Conservation (phyloP, 1,140 invertebrate genomes). For the Formica exsecta region DNA sequence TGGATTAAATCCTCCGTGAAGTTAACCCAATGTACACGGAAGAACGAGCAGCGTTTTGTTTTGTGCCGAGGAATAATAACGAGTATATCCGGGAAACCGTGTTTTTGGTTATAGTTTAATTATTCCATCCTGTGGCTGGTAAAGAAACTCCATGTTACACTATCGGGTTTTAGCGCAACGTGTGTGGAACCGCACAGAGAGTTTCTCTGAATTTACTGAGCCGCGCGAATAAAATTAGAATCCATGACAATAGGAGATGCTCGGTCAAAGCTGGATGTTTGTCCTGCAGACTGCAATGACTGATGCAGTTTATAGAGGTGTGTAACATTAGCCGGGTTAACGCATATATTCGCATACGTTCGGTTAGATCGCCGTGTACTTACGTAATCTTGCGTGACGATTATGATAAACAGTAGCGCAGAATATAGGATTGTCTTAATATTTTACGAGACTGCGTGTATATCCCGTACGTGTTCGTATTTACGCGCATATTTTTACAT, state of each 20-base stretch:
- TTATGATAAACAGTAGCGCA: slow-evolving; percentile 68
- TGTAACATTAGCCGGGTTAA: slow-evolving; percentile 78
- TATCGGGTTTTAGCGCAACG: background rate
- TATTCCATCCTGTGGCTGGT: slow-evolving; percentile 25
- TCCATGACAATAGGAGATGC: slow-evolving; percentile 63
- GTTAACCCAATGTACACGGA: slow-evolving; percentile 40
- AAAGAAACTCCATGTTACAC: slow-evolving; percentile 47
- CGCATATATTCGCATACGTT: slow-evolving; percentile 77
- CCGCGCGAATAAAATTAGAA: slow-evolving; percentile 62
- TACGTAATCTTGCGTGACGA: slow-evolving; percentile 74
- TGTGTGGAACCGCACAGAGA: background rate
- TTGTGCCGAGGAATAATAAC: slow-evolving; percentile 46
- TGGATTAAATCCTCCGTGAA: slow-evolving; percentile 69
- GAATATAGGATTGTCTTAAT: slow-evolving; percentile 68
- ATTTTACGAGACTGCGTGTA: background rate
- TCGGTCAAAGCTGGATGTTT: slow-evolving; percentile 80
- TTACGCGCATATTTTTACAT: slow-evolving; percentile 18
- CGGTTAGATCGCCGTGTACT: slow-evolving; percentile 55
- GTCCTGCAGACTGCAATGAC: slow-evolving; percentile 74
- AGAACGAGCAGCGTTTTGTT: slow-evolving; percentile 50
- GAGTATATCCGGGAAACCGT: slow-evolving; percentile 34
- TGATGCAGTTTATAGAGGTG: slow-evolving; percentile 74
- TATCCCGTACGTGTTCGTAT: background rate
- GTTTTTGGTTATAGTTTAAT: slow-evolving; percentile 54
- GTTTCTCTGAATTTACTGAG: slow-evolving; percentile 33